These are phyloP conservation scores for Pygoscelis antarcticus DNA, from an alignment of 2,113 vertebrate genomes.

Conservation along the genomic window DNA sequence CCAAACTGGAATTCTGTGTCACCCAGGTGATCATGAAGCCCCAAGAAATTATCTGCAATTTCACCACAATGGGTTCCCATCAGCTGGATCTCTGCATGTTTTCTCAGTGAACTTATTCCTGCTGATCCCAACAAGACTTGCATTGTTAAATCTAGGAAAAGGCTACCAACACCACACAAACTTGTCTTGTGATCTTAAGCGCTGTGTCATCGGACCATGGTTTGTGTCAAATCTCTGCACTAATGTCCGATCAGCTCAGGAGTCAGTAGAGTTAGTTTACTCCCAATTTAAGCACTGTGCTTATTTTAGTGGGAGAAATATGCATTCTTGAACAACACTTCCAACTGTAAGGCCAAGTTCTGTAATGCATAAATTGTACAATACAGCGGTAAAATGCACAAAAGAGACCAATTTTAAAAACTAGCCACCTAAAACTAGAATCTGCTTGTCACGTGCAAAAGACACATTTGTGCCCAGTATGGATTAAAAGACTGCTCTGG, in stretches of 20 bases:
- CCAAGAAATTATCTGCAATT: not conserved
- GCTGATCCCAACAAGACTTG: not conserved
- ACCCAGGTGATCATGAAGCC: not conserved
- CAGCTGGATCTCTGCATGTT: not conserved
- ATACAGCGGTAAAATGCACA: not conserved
- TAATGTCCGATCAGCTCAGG: not conserved
- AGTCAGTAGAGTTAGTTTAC: not conserved
- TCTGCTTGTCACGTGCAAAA: not conserved
- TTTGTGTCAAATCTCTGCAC: not conserved
- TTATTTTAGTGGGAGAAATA: not conserved
- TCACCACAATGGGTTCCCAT: not conserved
- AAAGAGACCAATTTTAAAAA: not conserved
- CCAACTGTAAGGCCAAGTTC: not conserved
- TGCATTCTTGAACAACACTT: not conserved
- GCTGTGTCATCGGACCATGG: not conserved
- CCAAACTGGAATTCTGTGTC: not conserved
- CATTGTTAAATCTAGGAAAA: not conserved
- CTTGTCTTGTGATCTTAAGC: not conserved
- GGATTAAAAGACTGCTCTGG: not conserved
- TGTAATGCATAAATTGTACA: not conserved
- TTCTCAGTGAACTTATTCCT: not conserved
- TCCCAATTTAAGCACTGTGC: not conserved
- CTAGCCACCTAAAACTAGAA: not conserved
- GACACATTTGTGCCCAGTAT: not conserved
- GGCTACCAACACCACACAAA: not conserved